These are phyloP conservation scores for Leptinotarsa rubiginosa DNA, from an alignment of 2,888 invertebrate species.

Conservation along the genomic window DNA sequence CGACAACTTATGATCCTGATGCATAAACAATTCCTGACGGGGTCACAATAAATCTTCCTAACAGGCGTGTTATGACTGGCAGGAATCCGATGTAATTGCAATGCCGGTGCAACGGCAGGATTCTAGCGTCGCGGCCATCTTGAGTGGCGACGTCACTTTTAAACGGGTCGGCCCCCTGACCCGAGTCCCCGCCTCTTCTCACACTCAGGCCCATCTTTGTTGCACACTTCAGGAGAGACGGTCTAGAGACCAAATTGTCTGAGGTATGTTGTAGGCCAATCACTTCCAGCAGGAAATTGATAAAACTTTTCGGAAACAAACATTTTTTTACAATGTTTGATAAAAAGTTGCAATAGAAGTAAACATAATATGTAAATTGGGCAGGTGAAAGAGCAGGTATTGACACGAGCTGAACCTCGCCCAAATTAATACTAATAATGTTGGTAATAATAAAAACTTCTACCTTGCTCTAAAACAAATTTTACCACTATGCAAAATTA, in stretches of 20 bases:
- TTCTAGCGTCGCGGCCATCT: conserved; percentile 66
- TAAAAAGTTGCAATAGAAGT: too few relatives aligned
- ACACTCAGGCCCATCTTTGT: conserved; percentile 50
- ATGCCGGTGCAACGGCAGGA: conserved; percentile 22
- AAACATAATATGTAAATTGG: too few relatives aligned
- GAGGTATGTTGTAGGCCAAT: neutral
- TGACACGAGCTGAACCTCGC: too few relatives aligned
- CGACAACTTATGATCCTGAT: neutral
- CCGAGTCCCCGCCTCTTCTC: conserved; percentile 66
- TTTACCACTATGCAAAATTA: too few relatives aligned
- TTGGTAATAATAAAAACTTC: too few relatives aligned
- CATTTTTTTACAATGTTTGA: too few relatives aligned
- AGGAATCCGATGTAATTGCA: conserved; percentile 24
- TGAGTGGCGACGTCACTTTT: conserved; percentile 69
- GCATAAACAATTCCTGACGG: conserved; percentile 23
- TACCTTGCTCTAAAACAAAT: too few relatives aligned
- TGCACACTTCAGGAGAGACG: conserved; percentile 25
- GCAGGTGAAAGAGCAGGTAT: too few relatives aligned
- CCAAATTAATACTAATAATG: too few relatives aligned
- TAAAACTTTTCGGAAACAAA: too few relatives aligned
- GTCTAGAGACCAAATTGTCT: neutral
- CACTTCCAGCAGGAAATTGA: neutral
- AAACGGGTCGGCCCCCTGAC: conserved; percentile 68
- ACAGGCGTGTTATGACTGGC: conserved; percentile 31
- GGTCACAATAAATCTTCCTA: conserved; percentile 19